Conservation (phyloP, 2,797 vertebrate genomes). For the Meda fulgida region DNA sequence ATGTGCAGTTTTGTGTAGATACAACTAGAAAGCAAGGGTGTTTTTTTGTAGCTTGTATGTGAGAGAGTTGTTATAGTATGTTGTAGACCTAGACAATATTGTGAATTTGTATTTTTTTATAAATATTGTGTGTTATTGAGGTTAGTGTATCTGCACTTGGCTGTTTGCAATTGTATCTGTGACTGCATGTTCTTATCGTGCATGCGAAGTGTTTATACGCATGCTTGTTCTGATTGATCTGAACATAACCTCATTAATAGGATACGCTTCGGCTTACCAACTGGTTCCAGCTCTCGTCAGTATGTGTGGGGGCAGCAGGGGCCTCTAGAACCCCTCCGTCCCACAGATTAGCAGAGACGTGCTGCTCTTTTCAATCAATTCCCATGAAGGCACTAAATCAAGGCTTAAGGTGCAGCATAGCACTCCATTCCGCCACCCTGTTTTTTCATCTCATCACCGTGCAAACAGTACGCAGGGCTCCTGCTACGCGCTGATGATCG, state of each 20-base stretch:
- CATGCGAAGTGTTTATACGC: not conserved
- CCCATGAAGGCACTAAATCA: slow-evolving; percentile 71
- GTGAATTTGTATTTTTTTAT: no score
- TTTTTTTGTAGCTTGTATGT: not conserved
- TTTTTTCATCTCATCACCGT: slow-evolving; percentile 71
- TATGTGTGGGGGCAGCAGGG: slow-evolving; percentile 29
- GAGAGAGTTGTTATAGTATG: not conserved
- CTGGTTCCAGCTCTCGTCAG: slow-evolving; percentile 41
- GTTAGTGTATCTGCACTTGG: slow-evolving; percentile 56
- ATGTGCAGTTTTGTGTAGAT: slow-evolving; percentile 16
- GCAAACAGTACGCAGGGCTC: slow-evolving; percentile 61
- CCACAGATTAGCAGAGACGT: slow-evolving; percentile 66
- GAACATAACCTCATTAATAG: slow-evolving; percentile 43
- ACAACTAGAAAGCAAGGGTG: not conserved
- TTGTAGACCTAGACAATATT: not conserved
- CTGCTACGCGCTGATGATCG: slow-evolving; percentile 58
- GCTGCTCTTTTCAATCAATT: slow-evolving; percentile 74
- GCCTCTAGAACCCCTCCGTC: slow-evolving; percentile 38
- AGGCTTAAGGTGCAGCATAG: slow-evolving; percentile 69
- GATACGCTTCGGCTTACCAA: slow-evolving; percentile 23
- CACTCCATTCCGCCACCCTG: slow-evolving; percentile 66
- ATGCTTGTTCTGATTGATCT: slow-evolving; percentile 44
- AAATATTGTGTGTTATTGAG: not conserved
- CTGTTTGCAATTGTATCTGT: slow-evolving; percentile 48
- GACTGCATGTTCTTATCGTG: slow-evolving; percentile 18